phyloP scores from a whole-genome alignment of 1,140 invertebrate genomes.

The Procambarus virginalis region DNA sequence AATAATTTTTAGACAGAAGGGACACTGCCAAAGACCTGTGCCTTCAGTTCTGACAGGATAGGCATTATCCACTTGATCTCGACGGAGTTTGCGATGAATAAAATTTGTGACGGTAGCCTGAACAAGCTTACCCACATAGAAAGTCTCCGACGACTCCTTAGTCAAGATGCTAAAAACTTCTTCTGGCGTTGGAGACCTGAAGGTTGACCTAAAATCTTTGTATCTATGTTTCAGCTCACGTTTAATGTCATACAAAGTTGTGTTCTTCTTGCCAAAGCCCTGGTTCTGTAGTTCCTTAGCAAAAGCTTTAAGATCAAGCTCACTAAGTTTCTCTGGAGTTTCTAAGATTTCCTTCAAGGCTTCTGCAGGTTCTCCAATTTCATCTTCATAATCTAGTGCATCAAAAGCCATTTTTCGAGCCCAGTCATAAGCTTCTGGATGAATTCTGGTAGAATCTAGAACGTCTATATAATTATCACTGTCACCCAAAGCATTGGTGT shows the following conservation, averaged over 20 bases:
- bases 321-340: conserved; percentile 94
- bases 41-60: conserved; percentile 93
- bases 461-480: conserved; percentile 87
- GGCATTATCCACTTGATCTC: conserved; percentile 94
- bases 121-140: conserved; percentile 93
- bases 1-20: conserved; percentile 96
- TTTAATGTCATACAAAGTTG: conserved; percentile 97
- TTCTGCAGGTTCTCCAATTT: conserved; percentile 92
- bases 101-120: conserved; percentile 84
- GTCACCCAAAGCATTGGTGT: conserved; percentile 94
- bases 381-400: conserved; percentile 97
- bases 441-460: conserved; percentile 96
- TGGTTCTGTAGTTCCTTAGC: conserved; percentile 96
- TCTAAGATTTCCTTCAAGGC: conserved; percentile 98
- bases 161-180: conserved; percentile 96
- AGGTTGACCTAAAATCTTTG: conserved; percentile 91
- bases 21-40: conserved; percentile 96
- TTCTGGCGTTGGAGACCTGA: conserved; percentile 85
- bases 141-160: conserved; percentile 96
- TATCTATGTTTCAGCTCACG: conserved; percentile 96
- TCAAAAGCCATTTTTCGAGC: conserved; percentile 99
- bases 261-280: conserved; percentile 96
- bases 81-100: conserved; percentile 90
- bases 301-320: conserved; percentile 98
- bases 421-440: conserved; percentile 99